Evolutionary conservation across 2,888 invertebrate species (phyloP).

Genomic region (Syritta pipiens): DNA sequence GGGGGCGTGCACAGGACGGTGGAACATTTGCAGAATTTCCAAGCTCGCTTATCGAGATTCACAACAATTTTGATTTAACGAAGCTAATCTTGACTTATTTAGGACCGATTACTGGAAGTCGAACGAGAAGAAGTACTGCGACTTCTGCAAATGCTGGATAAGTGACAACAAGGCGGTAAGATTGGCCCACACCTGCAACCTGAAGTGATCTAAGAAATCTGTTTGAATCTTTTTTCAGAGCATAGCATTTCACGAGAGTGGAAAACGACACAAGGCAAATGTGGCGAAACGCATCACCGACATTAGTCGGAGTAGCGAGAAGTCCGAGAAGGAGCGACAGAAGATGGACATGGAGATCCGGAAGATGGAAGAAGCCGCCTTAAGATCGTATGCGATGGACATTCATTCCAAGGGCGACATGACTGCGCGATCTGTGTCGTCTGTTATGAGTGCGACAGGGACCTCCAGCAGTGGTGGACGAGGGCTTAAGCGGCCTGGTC

Average conservation of each 20-base stretch:
- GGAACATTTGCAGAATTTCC: constrained; percentile 27
- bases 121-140: constrained; percentile 95
- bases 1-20: too few species aligned
- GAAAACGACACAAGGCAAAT: constrained; percentile 94
- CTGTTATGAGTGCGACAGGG: constrained; percentile 72
- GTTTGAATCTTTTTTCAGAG: constrained; percentile 82
- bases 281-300: constrained; percentile 91
- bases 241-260: constrained; percentile 95
- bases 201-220: background rate
- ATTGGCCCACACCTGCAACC: background rate
- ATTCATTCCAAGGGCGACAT: constrained; percentile 80
- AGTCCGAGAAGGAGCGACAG: constrained; percentile 87
- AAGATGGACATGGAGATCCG: constrained; percentile 89
- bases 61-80: background rate
- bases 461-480: constrained; percentile 25
- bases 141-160: constrained; percentile 99
- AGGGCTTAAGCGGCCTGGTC: constrained; percentile 53
- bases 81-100: constrained; percentile 71
- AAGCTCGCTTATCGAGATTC: constrained; percentile 5
- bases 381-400: constrained; percentile 93
- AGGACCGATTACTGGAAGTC: constrained; percentile 99
- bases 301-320: constrained; percentile 90
- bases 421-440: constrained; percentile 76
- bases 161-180: constrained; percentile 95
- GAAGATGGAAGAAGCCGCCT: constrained; percentile 94